Percentiles rank a stretch among this genome's conserved stretches.
Evolutionary conservation across 2,888 invertebrate species (phyloP).

Genomic region (Chloroclysta siterata): DNA sequence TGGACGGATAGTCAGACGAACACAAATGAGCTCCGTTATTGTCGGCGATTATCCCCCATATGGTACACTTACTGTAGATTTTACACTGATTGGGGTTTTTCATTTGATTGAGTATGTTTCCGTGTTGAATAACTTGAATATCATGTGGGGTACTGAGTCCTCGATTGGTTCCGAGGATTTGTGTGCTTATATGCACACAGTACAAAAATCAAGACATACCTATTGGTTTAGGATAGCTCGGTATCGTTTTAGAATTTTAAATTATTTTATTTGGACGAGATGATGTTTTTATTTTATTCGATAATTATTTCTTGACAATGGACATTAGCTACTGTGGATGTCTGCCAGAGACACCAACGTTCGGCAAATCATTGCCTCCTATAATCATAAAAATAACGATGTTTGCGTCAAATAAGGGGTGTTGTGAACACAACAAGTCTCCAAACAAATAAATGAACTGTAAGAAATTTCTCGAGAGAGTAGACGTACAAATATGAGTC

Average conservation of each 20-base stretch:
- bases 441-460: slow-evolving; percentile 80
- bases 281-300: neutral
- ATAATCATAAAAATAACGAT: slow-evolving; percentile 57
- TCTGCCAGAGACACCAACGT: slow-evolving; percentile 33
- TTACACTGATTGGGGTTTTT: slow-evolving; percentile 43
- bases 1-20: slow-evolving; percentile 56
- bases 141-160: slow-evolving; percentile 18
- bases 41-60: slow-evolving; percentile 41
- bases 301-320: slow-evolving; percentile 13
- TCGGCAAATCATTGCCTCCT: slow-evolving; percentile 40
- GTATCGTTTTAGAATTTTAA: neutral
- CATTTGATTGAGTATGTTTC: slow-evolving; percentile 40
- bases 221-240: neutral
- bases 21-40: slow-evolving; percentile 44
- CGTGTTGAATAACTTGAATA: slow-evolving; percentile 32
- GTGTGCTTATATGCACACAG: slow-evolving; percentile 13
- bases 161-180: slow-evolving; percentile 23
- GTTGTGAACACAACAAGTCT: slow-evolving; percentile 67
- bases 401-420: slow-evolving; percentile 57
- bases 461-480: slow-evolving; percentile 78
- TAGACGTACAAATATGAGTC: slow-evolving; percentile 65
- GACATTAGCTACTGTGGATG: neutral
- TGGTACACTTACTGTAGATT: slow-evolving; percentile 38
- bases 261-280: neutral
- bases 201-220: slow-evolving; percentile 11